Evolutionary conservation across 2,113 vertebrate genomes (phyloP), one percentile per base, ranked within the genome.

Genomic region (Ancistrus triradiatus): DNA sequence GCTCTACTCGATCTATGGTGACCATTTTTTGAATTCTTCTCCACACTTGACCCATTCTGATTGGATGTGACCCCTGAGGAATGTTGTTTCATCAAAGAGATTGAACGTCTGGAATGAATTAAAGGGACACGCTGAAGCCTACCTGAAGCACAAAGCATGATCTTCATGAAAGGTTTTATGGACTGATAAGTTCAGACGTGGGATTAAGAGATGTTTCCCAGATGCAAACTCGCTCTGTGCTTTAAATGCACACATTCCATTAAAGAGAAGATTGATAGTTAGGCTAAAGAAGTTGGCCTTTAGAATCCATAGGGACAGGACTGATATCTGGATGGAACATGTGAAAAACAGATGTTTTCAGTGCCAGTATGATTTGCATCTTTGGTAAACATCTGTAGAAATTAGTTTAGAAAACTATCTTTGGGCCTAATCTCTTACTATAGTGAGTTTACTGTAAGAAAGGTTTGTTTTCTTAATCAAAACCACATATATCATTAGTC

Each of bases 21-120:
- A 42, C 35, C 7, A n/a, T 33, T 50, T 4, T n/a, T n/a, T n/a
- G n/a, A 42, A 9, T 18, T 44, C n/a, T 27, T 17, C 14, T 51
- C 28, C 19, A 33, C 8, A 10, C 37, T 42, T 44, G 17, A 28
- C 4, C 35, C 51, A 40, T 28, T 24, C 56, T 44, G 37, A 52
- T 33, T 55, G 52, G 38, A 27, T 40, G 33, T 4, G 7, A 17
- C 40, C 44, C 25, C 35, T 53, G 3, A 3, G 24, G 2, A 24
- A 25, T 6, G 5, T n/a, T n/a, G n/a, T n/a, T n/a, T 55, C 48
- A 53, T 68, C 57, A 68, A 68, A 59, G 18, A 33, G 47, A 37
- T 21, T 43, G 24, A 48, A 25, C 19, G 11, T 53, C 66, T 68
- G 50, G 37, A 64, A 46, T 22, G 40, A 43, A 64, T 64, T 43